Percentiles rank a stretch among this genome's conserved stretches.
phyloP scores from a whole-genome alignment of 2,888 invertebrate genomes.

The Folsomia candida region DNA sequence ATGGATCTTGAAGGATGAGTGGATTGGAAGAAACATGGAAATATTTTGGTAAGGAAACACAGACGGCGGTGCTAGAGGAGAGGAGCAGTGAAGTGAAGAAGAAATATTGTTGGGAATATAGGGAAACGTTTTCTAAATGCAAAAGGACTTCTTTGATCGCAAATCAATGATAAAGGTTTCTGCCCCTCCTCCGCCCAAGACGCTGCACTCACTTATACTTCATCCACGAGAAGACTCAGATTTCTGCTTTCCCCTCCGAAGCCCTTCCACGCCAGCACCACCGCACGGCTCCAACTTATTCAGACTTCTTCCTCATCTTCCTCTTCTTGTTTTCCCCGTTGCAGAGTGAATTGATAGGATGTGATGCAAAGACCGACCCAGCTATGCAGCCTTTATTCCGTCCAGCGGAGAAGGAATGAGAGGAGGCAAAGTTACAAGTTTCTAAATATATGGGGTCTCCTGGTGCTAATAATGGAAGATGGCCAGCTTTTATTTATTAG shows the following conservation, averaged over 20 bases:
- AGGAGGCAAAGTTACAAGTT: conserved; percentile 34
- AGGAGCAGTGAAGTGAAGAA: conserved; percentile 35
- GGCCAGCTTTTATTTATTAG: conserved; percentile 3
- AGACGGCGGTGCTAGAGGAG: conserved; percentile 1
- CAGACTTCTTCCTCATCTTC: too few species aligned
- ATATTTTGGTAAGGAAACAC: neutral
- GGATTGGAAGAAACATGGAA: neutral
- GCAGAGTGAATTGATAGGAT: too few species aligned
- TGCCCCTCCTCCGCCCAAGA: conserved; percentile 14
- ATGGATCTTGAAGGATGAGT: too few species aligned
- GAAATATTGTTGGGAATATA: conserved; percentile 36
- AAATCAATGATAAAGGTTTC: conserved; percentile 42
- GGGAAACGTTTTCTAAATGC: conserved; percentile 27
- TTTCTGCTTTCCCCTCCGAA: neutral
- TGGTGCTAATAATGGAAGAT: conserved; percentile 10
- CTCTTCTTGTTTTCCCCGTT: neutral
- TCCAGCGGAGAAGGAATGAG: conserved; percentile 19
- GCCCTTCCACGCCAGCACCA: neutral
- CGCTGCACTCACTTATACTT: neutral
- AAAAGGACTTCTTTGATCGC: conserved; percentile 38
- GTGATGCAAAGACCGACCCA: too few species aligned
- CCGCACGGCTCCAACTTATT: too few species aligned
- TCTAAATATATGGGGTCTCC: conserved; percentile 25
- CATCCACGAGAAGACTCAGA: neutral
- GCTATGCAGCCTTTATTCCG: too few species aligned